Percentiles rank a stretch among this genome's conserved stretches.
Evolutionary conservation across 2,797 vertebrate species (phyloP).

Genomic region (Natrix natrix): DNA sequence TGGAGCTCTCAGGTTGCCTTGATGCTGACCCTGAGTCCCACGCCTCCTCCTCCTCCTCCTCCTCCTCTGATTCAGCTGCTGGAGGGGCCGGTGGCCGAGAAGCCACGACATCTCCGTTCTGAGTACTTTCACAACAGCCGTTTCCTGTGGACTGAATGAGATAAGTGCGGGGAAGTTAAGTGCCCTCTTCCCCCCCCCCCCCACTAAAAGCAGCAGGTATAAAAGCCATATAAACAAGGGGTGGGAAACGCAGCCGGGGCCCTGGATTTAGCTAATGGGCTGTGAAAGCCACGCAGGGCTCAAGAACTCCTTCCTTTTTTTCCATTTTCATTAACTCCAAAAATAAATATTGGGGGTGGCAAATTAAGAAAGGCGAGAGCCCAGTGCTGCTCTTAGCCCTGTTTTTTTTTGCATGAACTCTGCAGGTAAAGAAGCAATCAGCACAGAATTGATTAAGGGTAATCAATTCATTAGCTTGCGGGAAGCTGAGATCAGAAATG

Average conservation of each 20-base stretch:
- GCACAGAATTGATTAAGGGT: neutral
- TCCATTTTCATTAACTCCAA: neutral
- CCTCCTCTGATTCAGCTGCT: too few relatives aligned
- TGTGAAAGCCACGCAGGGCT: neutral
- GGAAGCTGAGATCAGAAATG: neutral
- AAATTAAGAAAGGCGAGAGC: neutral
- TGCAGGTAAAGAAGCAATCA: too few relatives aligned
- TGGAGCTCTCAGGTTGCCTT: too few relatives aligned
- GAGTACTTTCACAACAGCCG: neutral
- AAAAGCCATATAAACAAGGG: neutral
- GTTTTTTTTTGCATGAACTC: neutral
- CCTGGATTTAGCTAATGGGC: neutral
- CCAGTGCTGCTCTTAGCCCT: neutral
- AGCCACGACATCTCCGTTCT: neutral
- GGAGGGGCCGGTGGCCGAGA: too few relatives aligned
- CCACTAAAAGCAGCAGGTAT: neutral
- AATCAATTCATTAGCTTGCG: neutral
- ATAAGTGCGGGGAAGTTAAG: neutral
- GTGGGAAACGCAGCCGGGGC: neutral
- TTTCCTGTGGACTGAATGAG: neutral
- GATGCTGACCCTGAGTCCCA: too few relatives aligned
- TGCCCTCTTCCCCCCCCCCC: neutral
- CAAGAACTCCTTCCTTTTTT: neutral
- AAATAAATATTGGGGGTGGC: neutral
- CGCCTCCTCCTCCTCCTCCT: too few relatives aligned